Conservation (phyloP, 2,113 vertebrate genomes). For the Telmatochromis sp. region DNA sequence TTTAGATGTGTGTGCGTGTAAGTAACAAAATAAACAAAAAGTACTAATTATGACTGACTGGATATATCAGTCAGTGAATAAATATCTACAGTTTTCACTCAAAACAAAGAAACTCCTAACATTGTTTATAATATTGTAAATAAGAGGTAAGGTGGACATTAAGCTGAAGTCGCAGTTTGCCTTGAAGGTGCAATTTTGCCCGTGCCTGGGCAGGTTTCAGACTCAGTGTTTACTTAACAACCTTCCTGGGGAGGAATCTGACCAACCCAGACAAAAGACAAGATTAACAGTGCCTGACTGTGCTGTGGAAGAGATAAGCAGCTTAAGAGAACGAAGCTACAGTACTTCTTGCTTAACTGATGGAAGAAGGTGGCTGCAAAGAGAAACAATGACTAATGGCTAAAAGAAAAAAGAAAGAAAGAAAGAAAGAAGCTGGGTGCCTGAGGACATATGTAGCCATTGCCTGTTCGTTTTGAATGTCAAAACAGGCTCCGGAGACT, state of each 20-base stretch:
- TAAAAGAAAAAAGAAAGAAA: background rate
- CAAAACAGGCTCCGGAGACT: constrained; percentile 23
- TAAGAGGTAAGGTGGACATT: background rate
- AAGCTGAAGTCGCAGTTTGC: background rate
- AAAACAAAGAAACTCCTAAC: background rate
- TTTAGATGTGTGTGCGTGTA: background rate
- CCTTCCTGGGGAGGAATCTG: constrained; percentile 48
- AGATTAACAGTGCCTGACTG: constrained; percentile 61
- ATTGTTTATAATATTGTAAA: constrained; percentile 6
- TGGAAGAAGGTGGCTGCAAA: constrained; percentile 13
- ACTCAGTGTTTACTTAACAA: constrained; percentile 49
- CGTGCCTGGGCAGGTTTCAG: constrained; percentile 44
- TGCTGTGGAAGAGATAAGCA: constrained; percentile 62
- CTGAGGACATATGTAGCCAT: constrained; percentile 7
- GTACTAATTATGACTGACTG: background rate
- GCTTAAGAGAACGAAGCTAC: constrained; percentile 60
- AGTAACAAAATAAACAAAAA: background rate
- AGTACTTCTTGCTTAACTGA: constrained; percentile 54
- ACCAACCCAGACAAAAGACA: constrained; percentile 56
- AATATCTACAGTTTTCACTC: background rate
- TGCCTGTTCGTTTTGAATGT: constrained; percentile 19
- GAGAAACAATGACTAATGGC: constrained; percentile 23
- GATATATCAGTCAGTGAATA: background rate
- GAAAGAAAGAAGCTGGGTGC: background rate
- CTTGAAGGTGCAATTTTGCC: constrained; percentile 1